These are phyloP conservation scores for Catostomus latipinnis DNA, from an alignment of 2,797 vertebrate genomes.

Conservation along the genomic window DNA sequence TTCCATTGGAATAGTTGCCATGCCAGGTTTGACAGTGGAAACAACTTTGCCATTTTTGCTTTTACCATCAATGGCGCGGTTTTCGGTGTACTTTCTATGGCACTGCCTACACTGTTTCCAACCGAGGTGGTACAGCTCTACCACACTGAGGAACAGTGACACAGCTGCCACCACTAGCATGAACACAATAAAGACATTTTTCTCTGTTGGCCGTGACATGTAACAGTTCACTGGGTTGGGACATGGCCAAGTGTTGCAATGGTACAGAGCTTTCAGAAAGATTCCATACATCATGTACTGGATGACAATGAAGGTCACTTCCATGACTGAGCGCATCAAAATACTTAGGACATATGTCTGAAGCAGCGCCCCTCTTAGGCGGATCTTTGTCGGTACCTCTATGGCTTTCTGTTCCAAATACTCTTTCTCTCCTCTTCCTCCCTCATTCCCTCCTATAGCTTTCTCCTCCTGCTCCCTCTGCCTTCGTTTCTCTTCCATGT, in stretches of 20 bases:
- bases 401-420: conserved; percentile 73
- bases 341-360: conserved; percentile 94
- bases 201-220: conserved; percentile 95
- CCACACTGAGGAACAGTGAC: conserved; percentile 89
- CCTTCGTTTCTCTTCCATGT: conserved; percentile 87
- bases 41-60: conserved; percentile 37
- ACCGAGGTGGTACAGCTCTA: conserved; percentile 91
- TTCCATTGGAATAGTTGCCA: conserved; percentile 57
- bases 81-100: conserved; percentile 63
- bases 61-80: background rate
- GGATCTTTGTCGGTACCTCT: conserved; percentile 71
- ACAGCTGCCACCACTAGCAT: conserved; percentile 92
- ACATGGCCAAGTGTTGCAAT: conserved; percentile 88
- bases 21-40: background rate
- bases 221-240: conserved; percentile 96
- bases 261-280: conserved; percentile 88
- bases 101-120: conserved; percentile 85
- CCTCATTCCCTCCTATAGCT: conserved; percentile 61
- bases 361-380: conserved; percentile 86
- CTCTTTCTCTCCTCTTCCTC: conserved; percentile 79
- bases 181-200: conserved; percentile 97
- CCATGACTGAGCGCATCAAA: conserved; percentile 92
- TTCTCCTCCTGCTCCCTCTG: conserved; percentile 78
- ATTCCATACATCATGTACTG: conserved; percentile 95
- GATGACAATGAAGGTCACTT: conserved; percentile 91